Evolutionary conservation across 2,797 vertebrate species (phyloP), one percentile per base, ranked within the genome.

Genomic region (Hirundo rustica): DNA sequence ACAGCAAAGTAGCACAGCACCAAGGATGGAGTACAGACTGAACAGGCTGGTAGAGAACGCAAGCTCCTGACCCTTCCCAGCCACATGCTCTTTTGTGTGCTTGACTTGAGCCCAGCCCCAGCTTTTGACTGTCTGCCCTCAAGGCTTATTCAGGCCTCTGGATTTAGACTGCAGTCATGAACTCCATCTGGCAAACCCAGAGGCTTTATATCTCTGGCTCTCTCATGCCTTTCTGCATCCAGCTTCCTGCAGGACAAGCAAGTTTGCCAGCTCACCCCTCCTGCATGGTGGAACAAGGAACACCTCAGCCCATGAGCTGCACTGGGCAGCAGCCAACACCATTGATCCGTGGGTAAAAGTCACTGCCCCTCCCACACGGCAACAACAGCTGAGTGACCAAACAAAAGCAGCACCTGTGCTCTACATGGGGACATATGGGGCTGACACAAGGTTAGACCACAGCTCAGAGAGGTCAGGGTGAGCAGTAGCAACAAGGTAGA

Each of bases 381-480:
- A 94, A 48, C 38, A 74, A 53, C 42, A 68, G 45, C 10, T 1
- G 60, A 57, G 25, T 2, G 13, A 78, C 9, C 19, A 30, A 45
- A 78, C n/a, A 67, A 50, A 61, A 2, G 12, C 72, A 68, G 53
- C 3, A 1, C 30, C 36, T n/a, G 8, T 6, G 26, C 22, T 53
- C n/a, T 7, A 19, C 7, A 11, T 0, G 2, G 18, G n/a, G 60
- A 44, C 7, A 34, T 2, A 44, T 0, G 3, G 21, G n/a, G 29
- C 45, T 83, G 42, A 30, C 7, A 51, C 13, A 58, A 29, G 22
- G 38, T 32, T 30, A 85, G 15, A 23, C 9, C 36, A 57, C 27
- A 61, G 40, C 48, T 73, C 48, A 51, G 27, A 21, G n/a, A 72
- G 13, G 42, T 27, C 53, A 53, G 54, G 13, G 50, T 11, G 6